Conservation (phyloP, 2,113 vertebrate genomes). For the Elephantulus edwardii region DNA sequence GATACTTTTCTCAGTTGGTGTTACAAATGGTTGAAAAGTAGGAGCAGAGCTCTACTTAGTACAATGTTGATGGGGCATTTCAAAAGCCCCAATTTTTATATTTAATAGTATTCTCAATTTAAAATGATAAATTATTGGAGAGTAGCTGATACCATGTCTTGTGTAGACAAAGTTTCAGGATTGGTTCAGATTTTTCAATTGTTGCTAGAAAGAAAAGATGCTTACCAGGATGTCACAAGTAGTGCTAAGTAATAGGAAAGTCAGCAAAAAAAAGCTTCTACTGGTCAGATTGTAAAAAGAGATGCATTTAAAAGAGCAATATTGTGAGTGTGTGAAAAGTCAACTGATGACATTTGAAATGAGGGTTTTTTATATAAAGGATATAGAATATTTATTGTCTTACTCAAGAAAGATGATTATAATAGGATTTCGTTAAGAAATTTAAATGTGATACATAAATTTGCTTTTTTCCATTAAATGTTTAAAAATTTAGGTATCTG, state of each 20-base stretch:
- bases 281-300: not conserved
- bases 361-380: not conserved
- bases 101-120: conserved; percentile 18
- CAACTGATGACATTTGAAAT: conserved; percentile 28
- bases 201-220: not conserved
- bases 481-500: not conserved
- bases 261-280: not conserved
- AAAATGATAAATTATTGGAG: conserved; percentile 13
- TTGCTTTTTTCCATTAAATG: not conserved
- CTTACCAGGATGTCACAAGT: not conserved
- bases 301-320: not conserved
- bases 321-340: not conserved
- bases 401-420: not conserved
- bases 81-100: conserved; percentile 18
- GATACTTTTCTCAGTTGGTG: not conserved
- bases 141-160: not conserved
- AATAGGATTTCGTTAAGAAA: no score
- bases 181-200: not conserved
- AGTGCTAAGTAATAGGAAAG: not conserved
- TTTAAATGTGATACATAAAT: not conserved
- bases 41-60: not conserved
- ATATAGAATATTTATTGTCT: not conserved
- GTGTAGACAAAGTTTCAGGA: not conserved
- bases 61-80: not conserved
- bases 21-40: not conserved